Evolutionary conservation across 1,140 invertebrate genomes (phyloP), one percentile per base, ranked within the genome.

Genomic region (Drosophila eugracilis): DNA sequence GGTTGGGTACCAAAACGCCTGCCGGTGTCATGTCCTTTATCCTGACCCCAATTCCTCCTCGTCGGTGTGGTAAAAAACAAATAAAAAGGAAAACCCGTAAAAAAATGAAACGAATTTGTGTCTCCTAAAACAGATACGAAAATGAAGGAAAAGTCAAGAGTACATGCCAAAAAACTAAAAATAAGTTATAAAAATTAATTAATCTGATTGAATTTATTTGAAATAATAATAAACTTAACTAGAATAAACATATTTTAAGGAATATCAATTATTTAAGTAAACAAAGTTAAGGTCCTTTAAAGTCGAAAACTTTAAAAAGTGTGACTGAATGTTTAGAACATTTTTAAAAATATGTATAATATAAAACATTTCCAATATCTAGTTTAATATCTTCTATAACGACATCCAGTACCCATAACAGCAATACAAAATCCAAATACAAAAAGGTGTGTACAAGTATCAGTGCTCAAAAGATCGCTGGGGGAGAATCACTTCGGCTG

Each of bases 401-500:
- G n/a, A 14, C 22, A 63, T 7, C 32, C 42, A 37, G 19, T n/a
- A 39, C 45, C 15, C 12, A 26, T 55, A 30, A 41, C 34, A 21
- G 57, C 34, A 63, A 41, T 19, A 32, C 19, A 30, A 14, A n/a
- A 14, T 48, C 30, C 19, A 32, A 36, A 66, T 66, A 70, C 58
- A 28, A 62, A 34, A 26, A 28, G 41, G n/a, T 39, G 45, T 62
- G 22, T 50, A 59, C 24, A 50, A 19, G 36, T 60, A 39, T 32
- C 28, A 22, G 44, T 37, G 26, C 30, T 59, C 36, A 32, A 26
- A 9, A 1, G 10, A 41, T 21, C 5, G 2, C 24, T 19, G 28
- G 19, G 19, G 5, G 4, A 7, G 1, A 1, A 50, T 47, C 36
- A 58, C 47, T 50, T 60, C 12, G 7, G 36, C 52, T 92, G 91